Conservation (phyloP, 2,888 invertebrate species). For the Hirudinaria manillensis region DNA sequence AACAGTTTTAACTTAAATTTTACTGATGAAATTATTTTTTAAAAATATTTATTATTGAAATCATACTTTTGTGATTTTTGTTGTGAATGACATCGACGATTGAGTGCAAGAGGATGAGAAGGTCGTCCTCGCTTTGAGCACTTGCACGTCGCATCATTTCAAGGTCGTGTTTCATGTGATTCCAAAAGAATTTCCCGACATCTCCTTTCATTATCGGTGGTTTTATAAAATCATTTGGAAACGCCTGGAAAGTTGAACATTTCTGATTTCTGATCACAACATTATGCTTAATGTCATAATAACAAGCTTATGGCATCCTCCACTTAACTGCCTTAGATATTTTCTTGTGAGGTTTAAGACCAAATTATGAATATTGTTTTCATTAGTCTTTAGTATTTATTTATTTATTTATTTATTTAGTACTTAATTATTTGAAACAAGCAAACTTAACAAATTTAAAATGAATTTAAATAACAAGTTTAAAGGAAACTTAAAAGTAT, state of each 20-base stretch:
- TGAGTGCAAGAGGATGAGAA: conserved; percentile 42
- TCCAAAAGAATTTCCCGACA: conserved; percentile 40
- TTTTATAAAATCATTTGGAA: conserved; percentile 21
- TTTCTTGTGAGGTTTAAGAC: too few relatives aligned
- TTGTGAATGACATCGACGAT: conserved; percentile 21
- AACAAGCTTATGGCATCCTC: too few relatives aligned
- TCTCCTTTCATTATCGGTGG: conserved; percentile 26
- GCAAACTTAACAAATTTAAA: too few relatives aligned
- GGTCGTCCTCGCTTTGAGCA: conserved; percentile 43
- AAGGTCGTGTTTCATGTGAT: conserved; percentile 42
- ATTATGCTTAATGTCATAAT: too few relatives aligned
- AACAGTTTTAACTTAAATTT: neutral
- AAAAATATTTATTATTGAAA: neutral
- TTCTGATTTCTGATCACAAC: neutral
- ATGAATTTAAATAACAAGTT: neutral
- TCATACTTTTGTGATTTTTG: neutral
- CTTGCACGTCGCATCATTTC: conserved; percentile 38
- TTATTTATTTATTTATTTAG: too few relatives aligned
- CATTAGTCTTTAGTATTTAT: too few relatives aligned
- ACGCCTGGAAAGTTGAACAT: neutral
- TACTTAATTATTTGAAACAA: too few relatives aligned
- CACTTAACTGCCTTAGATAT: too few relatives aligned
- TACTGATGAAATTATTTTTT: neutral
- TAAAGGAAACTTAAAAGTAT: neutral
- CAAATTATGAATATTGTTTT: too few relatives aligned